These are phyloP conservation scores for Cyprinodon variegatus DNA, from an alignment of 2,113 vertebrate genomes.

Conservation along the genomic window DNA sequence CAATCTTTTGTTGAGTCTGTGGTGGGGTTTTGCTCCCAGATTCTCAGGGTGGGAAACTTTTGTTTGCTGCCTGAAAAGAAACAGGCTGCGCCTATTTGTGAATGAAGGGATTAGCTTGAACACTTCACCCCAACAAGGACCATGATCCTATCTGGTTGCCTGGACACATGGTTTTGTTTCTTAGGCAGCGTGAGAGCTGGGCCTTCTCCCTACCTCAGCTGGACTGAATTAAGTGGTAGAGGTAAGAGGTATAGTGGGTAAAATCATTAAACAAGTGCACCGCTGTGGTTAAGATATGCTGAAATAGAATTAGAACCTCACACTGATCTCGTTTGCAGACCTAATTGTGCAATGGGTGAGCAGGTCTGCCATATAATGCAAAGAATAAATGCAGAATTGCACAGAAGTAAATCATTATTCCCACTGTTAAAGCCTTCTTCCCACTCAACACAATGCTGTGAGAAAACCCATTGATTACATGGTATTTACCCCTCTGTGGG, in stretches of 20 bases:
- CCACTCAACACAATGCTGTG: constrained; percentile 77
- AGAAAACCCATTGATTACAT: constrained; percentile 96
- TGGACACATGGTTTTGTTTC: constrained; percentile 81
- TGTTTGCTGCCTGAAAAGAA: constrained; percentile 80
- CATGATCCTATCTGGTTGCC: constrained; percentile 90
- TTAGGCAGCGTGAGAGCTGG: constrained; percentile 73
- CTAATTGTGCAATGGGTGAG: constrained; percentile 36
- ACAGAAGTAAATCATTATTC: constrained; percentile 62
- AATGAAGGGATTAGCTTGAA: constrained; percentile 90
- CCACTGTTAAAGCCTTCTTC: constrained; percentile 49
- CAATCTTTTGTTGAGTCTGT: constrained; percentile 73
- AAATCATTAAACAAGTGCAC: constrained; percentile 49
- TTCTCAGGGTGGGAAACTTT: constrained; percentile 81
- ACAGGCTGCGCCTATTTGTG: constrained; percentile 87
- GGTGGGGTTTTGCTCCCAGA: constrained; percentile 79
- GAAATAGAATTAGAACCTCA: constrained; percentile 38
- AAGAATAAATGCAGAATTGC: constrained; percentile 42
- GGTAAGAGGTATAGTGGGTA: constrained; percentile 58
- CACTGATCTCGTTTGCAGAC: constrained; percentile 28
- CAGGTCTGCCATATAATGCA: constrained; percentile 27
- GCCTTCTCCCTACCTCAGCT: constrained; percentile 54
- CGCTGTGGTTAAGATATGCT: constrained; percentile 23
- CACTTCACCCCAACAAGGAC: constrained; percentile 90
- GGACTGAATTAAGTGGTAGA: constrained; percentile 65
- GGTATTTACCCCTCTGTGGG: constrained; percentile 94